Conservation (phyloP, 2,797 vertebrate species). For the Sebastes minor region DNA sequence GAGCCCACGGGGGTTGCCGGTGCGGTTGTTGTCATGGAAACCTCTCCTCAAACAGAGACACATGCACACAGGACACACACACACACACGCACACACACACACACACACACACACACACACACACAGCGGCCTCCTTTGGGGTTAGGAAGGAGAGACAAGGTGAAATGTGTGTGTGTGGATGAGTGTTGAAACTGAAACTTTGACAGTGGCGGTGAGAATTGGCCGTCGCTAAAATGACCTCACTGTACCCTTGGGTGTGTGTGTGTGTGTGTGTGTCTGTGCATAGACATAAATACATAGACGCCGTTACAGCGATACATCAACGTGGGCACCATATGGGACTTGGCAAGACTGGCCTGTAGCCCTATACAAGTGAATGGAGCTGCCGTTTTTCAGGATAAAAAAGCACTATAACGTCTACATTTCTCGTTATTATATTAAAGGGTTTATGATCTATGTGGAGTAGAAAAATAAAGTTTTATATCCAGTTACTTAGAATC, state of each 20-base stretch:
- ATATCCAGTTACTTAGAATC: no score
- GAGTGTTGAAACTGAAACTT: conserved; percentile 51
- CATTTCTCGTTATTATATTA: no score
- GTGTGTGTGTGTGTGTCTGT: neutral
- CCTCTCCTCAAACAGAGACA: conserved; percentile 62
- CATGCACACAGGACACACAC: conserved; percentile 13
- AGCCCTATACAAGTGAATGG: no score
- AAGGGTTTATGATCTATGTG: no score
- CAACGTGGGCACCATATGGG: no score
- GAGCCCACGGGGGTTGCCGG: conserved; percentile 66
- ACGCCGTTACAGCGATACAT: no score
- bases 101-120: neutral
- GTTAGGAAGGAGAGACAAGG: conserved; percentile 67
- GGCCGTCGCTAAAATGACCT: conserved; percentile 62
- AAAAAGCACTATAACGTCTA: no score
- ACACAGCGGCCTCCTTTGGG: conserved; percentile 37
- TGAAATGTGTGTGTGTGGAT: conserved; percentile 40
- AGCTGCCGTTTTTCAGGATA: no score
- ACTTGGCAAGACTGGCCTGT: no score
- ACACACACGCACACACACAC: neutral
- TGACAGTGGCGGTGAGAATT: conserved; percentile 47
- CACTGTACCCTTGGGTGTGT: conserved; percentile 52
- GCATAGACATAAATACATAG: no score
- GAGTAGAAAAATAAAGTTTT: no score
- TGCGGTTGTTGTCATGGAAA: conserved; percentile 73